Conservation (phyloP, 1,140 invertebrate species). For the Galleria mellonella region DNA sequence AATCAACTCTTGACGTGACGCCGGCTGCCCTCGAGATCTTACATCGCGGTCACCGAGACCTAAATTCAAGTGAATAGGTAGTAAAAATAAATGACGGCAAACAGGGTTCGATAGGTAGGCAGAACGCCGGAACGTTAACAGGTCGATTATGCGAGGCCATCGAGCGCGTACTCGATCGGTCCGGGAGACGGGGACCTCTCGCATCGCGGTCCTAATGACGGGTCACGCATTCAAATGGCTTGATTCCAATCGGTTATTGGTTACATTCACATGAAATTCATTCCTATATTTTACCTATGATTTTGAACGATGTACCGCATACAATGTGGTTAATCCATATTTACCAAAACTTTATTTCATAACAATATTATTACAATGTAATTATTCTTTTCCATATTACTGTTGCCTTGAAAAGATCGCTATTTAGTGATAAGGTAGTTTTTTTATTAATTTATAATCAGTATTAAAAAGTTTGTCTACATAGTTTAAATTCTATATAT, state of each 20-base stretch:
- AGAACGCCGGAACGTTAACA: conserved; percentile 45
- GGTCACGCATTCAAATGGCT: conserved; percentile 66
- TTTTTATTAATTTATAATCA: too few relatives aligned
- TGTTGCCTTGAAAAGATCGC: too few relatives aligned
- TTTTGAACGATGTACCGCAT: too few relatives aligned
- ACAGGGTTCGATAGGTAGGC: conserved; percentile 19
- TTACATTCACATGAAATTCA: conserved; percentile 20
- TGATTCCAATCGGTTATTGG: conserved; percentile 43
- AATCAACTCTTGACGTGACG: neutral
- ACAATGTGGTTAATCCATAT: too few relatives aligned
- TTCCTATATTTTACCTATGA: conserved; percentile 9
- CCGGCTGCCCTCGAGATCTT: conserved; percentile 5
- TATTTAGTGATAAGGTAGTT: too few relatives aligned
- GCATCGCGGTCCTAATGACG: conserved; percentile 49
- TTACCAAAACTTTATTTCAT: too few relatives aligned
- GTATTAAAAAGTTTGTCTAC: too few relatives aligned
- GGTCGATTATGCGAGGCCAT: conserved; percentile 59
- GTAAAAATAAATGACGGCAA: conserved; percentile 32
- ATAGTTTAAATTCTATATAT: too few relatives aligned
- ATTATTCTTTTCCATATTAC: too few relatives aligned
- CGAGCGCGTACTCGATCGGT: conserved; percentile 36
- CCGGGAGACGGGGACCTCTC: conserved; percentile 17
- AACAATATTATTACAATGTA: too few relatives aligned
- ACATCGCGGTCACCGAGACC: conserved; percentile 6
- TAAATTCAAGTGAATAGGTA: conserved; percentile 15